These are phyloP conservation scores for Frankliniella intonsa DNA, from an alignment of 2,888 invertebrate species.

Conservation along the genomic window DNA sequence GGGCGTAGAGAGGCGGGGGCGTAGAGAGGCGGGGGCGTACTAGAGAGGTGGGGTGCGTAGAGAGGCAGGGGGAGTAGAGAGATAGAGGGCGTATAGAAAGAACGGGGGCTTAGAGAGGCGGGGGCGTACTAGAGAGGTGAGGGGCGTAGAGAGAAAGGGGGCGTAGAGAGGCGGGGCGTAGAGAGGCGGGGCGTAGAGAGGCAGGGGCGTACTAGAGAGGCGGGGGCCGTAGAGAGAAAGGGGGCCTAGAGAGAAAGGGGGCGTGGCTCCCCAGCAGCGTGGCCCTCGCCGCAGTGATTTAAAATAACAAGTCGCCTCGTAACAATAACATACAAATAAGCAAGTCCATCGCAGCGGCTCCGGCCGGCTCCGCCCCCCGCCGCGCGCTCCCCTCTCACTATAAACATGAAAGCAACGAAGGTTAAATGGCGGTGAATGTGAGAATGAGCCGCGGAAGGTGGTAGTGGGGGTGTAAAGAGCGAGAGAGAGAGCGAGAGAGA, in stretches of 20 bases:
- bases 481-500: not conserved
- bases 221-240: not conserved
- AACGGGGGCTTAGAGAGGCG: no score
- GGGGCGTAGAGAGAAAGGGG: no score
- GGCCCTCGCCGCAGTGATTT: not conserved
- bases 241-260: not conserved
- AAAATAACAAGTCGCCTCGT: not conserved
- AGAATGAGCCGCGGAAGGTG: not conserved
- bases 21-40: no score
- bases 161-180: not conserved
- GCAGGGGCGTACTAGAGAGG: no score
- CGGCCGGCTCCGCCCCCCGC: conserved; percentile 33
- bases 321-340: not conserved
- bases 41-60: no score
- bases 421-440: conserved; percentile 26
- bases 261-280: not conserved
- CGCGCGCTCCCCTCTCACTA: conserved; percentile 21
- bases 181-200: not conserved
- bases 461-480: not conserved
- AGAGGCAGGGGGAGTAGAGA: no score
- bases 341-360: not conserved
- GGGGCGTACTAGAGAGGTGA: no score
- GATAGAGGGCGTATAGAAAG: no score
- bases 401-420: conserved; percentile 13
- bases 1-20: no score